Evolutionary conservation across 2,797 vertebrate species (phyloP).

Genomic region (Monodelphis domestica): DNA sequence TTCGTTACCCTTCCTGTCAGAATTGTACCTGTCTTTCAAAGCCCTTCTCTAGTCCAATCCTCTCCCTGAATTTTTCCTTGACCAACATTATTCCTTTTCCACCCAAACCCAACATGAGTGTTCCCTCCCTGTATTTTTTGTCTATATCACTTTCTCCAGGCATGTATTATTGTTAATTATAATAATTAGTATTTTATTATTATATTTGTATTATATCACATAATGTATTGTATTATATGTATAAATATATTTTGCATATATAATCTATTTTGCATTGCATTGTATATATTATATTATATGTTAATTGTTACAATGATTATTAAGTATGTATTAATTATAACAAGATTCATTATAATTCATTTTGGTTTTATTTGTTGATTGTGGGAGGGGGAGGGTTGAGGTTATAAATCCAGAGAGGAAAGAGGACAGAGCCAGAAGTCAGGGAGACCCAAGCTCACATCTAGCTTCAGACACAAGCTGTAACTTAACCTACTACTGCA

Average conservation of each 20-base stretch:
- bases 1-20: background rate
- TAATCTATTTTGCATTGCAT: no score
- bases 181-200: no score
- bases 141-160: background rate
- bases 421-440: background rate
- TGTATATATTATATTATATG: no score
- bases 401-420: background rate
- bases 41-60: background rate
- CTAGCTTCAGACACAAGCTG: background rate
- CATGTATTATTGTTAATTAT: background rate
- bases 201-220: no score
- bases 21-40: background rate
- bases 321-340: no score
- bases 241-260: no score
- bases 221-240: no score
- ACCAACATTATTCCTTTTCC: background rate
- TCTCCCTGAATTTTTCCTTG: background rate
- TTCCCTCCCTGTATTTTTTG: background rate
- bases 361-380: background rate
- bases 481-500: background rate
- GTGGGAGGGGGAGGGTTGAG: background rate
- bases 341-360: no score
- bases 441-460: background rate
- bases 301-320: no score
- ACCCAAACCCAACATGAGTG: background rate